These are phyloP conservation scores for Phoenicopterus ruber DNA, from an alignment of 2,113 vertebrate genomes.

Conservation along the genomic window DNA sequence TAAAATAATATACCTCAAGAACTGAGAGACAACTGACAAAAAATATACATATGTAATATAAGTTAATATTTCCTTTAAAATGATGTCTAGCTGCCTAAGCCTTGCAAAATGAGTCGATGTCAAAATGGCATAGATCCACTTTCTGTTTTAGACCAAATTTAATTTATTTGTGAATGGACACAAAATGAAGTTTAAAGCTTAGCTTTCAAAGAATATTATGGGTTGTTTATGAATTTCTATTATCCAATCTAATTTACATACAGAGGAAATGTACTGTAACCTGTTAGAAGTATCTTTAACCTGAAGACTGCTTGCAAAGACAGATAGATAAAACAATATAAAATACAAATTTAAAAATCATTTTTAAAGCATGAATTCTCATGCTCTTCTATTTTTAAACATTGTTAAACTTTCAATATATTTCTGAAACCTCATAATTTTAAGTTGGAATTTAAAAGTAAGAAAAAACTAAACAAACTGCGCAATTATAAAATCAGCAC, in stretches of 20 bases:
- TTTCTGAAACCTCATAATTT: slow-evolving; percentile 97
- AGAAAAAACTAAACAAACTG: slow-evolving; percentile 95
- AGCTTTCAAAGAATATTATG: slow-evolving; percentile 90
- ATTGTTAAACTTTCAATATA: slow-evolving; percentile 96
- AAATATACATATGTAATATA: slow-evolving; percentile 95
- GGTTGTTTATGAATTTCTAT: slow-evolving; percentile 86
- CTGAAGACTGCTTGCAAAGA: slow-evolving; percentile 98
- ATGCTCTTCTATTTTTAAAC: slow-evolving; percentile 94
- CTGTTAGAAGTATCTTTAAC: slow-evolving; percentile 96
- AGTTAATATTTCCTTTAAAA: slow-evolving; percentile 96
- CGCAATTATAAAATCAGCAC: slow-evolving; percentile 99
- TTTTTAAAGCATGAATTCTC: slow-evolving; percentile 94
- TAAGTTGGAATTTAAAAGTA: slow-evolving; percentile 96
- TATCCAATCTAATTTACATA: slow-evolving; percentile 98
- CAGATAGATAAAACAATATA: slow-evolving; percentile 94
- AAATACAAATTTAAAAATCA: slow-evolving; percentile 99
- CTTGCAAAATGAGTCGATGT: slow-evolving; percentile 89
- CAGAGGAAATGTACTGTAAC: slow-evolving; percentile 90
- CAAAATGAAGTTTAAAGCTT: slow-evolving; percentile 92
- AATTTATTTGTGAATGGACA: slow-evolving; percentile 87
- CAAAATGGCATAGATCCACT: slow-evolving; percentile 81
- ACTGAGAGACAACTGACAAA: slow-evolving; percentile 94
- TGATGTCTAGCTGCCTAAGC: slow-evolving; percentile 99
- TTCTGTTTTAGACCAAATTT: slow-evolving; percentile 85
- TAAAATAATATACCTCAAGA: slow-evolving; percentile 96